A percentile compares a stretch with the other conserved stretches of the same genome.
Conservation (phyloP, 1,140 invertebrate species). For the Meloidogyne floridensis region DNA sequence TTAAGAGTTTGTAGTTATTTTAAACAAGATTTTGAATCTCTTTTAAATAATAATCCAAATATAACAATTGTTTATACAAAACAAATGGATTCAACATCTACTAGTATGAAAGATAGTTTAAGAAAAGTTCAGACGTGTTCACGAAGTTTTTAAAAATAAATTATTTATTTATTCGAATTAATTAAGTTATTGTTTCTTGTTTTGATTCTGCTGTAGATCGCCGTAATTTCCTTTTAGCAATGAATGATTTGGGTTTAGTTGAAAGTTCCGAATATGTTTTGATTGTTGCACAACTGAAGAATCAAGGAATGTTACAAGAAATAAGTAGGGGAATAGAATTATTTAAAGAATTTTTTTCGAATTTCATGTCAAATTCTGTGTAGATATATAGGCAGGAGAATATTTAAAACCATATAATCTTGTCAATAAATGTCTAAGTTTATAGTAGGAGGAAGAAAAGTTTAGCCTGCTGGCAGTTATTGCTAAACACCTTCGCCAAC, state of each 20-base stretch:
- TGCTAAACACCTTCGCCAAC: no score
- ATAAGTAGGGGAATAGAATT: conserved; percentile 21
- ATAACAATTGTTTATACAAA: conserved; percentile 22
- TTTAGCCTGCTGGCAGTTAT: no score
- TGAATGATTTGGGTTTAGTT: conserved; percentile 34
- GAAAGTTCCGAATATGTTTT: conserved; percentile 48
- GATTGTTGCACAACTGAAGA: conserved; percentile 38
- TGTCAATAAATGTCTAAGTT: no score
- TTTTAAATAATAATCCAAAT: conserved; percentile 24
- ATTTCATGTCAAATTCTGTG: no score
- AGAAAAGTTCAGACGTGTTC: conserved; percentile 8
- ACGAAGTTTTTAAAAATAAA: conserved; percentile 20
- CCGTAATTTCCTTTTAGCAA: conserved; percentile 44
- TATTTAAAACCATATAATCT: no score
- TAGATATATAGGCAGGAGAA: no score
- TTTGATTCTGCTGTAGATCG: conserved; percentile 39
- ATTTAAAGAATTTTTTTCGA: no score
- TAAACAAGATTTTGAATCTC: conserved; percentile 38
- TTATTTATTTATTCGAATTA: neutral
- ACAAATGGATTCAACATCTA: conserved; percentile 11
- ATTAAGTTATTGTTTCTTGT: conserved; percentile 43
- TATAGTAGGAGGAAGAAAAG: no score
- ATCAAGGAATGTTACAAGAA: conserved; percentile 45
- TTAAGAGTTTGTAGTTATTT: conserved; percentile 44
- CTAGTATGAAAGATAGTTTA: conserved; percentile 35